These are phyloP conservation scores for Drosophila formosana DNA, from an alignment of 2,888 invertebrate genomes.

Conservation along the genomic window DNA sequence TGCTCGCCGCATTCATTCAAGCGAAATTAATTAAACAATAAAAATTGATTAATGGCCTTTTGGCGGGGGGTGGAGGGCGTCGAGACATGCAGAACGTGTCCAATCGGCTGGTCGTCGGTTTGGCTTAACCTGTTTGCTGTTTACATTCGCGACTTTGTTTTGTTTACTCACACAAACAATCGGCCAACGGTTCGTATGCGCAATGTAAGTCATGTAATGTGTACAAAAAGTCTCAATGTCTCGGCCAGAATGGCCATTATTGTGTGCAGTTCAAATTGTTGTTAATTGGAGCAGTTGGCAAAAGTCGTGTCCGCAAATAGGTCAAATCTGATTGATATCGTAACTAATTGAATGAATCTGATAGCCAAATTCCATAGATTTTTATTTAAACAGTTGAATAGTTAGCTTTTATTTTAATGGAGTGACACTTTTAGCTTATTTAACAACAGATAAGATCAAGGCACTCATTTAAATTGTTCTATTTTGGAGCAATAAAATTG, in stretches of 20 bases:
- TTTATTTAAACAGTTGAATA: not conserved
- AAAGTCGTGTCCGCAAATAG: conserved; percentile 22
- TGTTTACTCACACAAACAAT: conserved; percentile 31
- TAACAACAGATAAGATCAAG: not conserved
- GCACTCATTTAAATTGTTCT: not conserved
- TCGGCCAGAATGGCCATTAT: conserved; percentile 16
- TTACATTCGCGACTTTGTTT: conserved; percentile 56
- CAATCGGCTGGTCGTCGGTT: conserved; percentile 42
- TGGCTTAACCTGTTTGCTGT: conserved; percentile 59
- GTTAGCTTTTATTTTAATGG: not conserved
- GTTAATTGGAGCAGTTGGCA: conserved; percentile 42
- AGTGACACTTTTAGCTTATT: not conserved
- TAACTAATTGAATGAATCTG: conserved; percentile 25
- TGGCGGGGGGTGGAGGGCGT: not conserved
- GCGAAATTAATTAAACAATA: conserved; percentile 80
- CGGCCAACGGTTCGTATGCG: conserved; percentile 28
- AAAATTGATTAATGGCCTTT: conserved; percentile 77
- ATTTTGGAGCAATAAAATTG: not conserved
- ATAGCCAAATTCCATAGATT: not conserved
- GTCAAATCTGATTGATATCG: conserved; percentile 15
- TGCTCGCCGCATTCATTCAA: conserved; percentile 62
- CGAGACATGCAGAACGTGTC: conserved; percentile 29
- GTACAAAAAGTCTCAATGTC: conserved; percentile 39
- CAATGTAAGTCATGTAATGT: conserved; percentile 37
- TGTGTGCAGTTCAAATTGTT: conserved; percentile 14